Percentiles rank a stretch among this genome's conserved stretches.
phyloP scores from a whole-genome alignment of 2,888 invertebrate species.

The Caenorhabditis drosophilae region DNA sequence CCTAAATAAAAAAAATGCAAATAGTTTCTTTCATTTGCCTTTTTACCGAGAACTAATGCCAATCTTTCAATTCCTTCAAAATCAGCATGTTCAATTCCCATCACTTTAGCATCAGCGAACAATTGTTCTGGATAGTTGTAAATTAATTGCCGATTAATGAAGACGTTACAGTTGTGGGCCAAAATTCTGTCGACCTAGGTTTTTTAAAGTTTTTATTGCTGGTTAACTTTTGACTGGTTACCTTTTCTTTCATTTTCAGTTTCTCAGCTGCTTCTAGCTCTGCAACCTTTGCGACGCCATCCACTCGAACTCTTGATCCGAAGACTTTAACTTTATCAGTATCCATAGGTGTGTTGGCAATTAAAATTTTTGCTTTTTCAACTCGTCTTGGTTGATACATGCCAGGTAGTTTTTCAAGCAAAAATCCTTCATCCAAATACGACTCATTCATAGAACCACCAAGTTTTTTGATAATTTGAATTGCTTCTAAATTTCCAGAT shows the following conservation, averaged over 20 bases:
- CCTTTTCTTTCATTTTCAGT: slow-evolving; percentile 99
- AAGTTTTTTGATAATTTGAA: slow-evolving; percentile 95
- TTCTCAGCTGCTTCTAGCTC: slow-evolving; percentile 96
- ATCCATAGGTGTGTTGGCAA: slow-evolving; percentile 99
- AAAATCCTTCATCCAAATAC: slow-evolving; percentile 87
- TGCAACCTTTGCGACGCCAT: slow-evolving; percentile 81
- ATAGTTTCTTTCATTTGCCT: no score
- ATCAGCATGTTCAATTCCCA: slow-evolving; percentile 99
- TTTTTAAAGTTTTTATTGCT: no score
- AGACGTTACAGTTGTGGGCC: slow-evolving; percentile 92
- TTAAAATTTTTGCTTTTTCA: slow-evolving; percentile 92
- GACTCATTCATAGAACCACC: slow-evolving; percentile 92
- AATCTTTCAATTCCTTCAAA: slow-evolving; percentile 98
- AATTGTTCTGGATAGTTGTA: slow-evolving; percentile 99
- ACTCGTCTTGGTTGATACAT: slow-evolving; percentile 94
- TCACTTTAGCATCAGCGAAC: slow-evolving; percentile 91
- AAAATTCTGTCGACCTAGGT: slow-evolving; percentile 91
- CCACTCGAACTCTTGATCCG: slow-evolving; percentile 82
- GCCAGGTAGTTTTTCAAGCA: slow-evolving; percentile 94
- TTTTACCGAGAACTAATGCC: slow-evolving; percentile 92
- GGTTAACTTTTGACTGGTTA: no score
- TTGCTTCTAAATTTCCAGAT: slow-evolving; percentile 90
- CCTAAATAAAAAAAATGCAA: no score
- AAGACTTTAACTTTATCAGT: slow-evolving; percentile 90
- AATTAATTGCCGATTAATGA: slow-evolving; percentile 96